Conservation (phyloP, 1,140 invertebrate species). For the Cherax destructor region DNA sequence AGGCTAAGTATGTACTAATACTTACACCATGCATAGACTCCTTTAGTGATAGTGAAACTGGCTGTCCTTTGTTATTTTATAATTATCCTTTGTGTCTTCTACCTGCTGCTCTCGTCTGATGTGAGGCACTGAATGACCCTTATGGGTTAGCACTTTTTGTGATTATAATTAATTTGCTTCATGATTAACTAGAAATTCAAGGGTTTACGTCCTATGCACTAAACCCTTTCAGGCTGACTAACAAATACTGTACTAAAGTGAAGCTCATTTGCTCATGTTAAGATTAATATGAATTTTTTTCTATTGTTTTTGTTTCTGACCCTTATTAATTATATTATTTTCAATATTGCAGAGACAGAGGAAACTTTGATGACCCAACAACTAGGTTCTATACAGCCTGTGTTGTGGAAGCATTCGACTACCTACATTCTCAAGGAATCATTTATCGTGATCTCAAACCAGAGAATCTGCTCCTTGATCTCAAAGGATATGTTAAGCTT, state of each 20-base stretch:
- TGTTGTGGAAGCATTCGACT: slow-evolving; percentile 93
- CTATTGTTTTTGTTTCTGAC: no score
- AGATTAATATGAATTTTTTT: neutral
- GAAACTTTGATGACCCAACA: slow-evolving; percentile 89
- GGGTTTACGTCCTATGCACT: neutral
- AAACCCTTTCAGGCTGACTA: neutral
- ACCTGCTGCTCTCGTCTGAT: no score
- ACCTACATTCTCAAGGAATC: slow-evolving; percentile 90
- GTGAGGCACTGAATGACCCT: no score
- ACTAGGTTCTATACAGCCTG: slow-evolving; percentile 93
- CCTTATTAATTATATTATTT: neutral
- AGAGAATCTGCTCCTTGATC: slow-evolving; percentile 93
- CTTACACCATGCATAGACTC: neutral
- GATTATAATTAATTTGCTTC: no score
- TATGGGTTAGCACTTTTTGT: no score
- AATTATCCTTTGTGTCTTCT: no score
- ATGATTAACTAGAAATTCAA: neutral
- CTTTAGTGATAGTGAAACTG: neutral
- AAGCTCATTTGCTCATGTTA: neutral
- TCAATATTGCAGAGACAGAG: slow-evolving; percentile 78
- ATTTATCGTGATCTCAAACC: slow-evolving; percentile 97
- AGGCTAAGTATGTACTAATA: neutral
- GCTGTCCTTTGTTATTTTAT: neutral
- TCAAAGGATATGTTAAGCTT: slow-evolving; percentile 92
- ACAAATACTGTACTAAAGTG: neutral